Base-by-base conservation (phyloP, 2,888 invertebrate genomes). In the Xestia xanthographa region DNA sequence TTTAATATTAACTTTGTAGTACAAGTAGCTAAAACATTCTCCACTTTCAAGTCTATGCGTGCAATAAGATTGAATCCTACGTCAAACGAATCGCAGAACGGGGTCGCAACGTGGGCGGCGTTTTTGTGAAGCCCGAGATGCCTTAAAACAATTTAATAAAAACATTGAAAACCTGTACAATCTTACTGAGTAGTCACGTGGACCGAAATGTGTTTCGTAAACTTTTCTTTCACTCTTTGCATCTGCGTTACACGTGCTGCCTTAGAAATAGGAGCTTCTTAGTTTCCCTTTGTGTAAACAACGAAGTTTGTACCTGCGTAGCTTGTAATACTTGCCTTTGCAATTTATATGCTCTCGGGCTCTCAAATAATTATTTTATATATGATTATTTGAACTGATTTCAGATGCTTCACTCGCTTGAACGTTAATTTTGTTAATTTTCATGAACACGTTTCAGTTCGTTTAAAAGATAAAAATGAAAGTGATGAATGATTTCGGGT, bases 141-240 rank as follows among this genome's bases (percentile, higher is more conserved):
- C 60, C 26, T 66, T n/a, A 53, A 69, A 75, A 80, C 41, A 66
- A 56, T 83, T 85, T 66, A 58, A 71, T 73, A 84, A 83, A 80
- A 80, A 66, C 29, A 29, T 43, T 71, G 71, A 41, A 71, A 50
- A 38, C 38, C 34, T 48, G 45, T 45, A 45, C 82, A 74, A 66
- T 81, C 82, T 69, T 68, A 72, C 63, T 58, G 62, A 78, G 65
- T 8, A 43, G 66, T 81, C 83, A 83, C 83, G 83, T 72, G 85
- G 41, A 63, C 20, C 22, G 22, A 85, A 83, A 82, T 85, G 82
- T 81, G 85, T 82, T 83, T 66, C 50, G 45, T 41, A 66, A 85
- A 83, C 73, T 85, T 83, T 83, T 83, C 73, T 84, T 84, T 70
- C 70, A 83, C 43, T 73, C 73, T 76, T 81, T 70, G 53, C 77